Evolutionary conservation across 2,888 invertebrate species (phyloP), one percentile per base, ranked within the genome.

Genomic region (Cloeon dipterum): DNA sequence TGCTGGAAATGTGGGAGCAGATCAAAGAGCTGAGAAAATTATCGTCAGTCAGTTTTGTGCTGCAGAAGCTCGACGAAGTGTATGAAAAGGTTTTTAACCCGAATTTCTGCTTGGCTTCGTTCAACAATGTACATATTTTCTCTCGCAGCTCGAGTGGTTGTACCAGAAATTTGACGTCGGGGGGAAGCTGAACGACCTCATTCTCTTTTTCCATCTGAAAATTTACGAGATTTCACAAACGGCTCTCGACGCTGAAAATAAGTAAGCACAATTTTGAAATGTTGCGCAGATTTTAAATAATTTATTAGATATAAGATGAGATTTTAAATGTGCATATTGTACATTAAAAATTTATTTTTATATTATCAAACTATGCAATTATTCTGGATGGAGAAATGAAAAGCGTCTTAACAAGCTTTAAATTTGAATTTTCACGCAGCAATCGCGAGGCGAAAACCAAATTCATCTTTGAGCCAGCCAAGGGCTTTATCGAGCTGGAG

Each of bases 401-500:
- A n/a, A 16, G 32, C 20, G 11, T 20, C 20, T 38, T 20, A 37
- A 11, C 7, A 44, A 37, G 21, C 4, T 29, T 32, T 39, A 18
- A 20, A 18, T n/a, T 32, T 35, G 16, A 32, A 17, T 26, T 37
- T 32, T 19, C 23, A 34, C 52, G 40, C 53, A 72, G 75, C 43
- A 79, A 82, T 50, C 68, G 82, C 13, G 73, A 74, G 42, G 77
- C 82, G 3, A 85, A 86, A 57, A 86, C 85, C 0, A 78, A 78
- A 55, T 86, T 86, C 52, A 64, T 81, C 37, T 85, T 83, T 55
- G 79, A 82, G 51, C 78, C 83, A 0, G 70, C 73, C 35, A 64
- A 66, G 18, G 86, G 86, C 3, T 58, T 75, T 35, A 69, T 86
- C 46, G 65, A 75, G 35, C 58, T 83, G 34, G 83, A 85, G 48